phyloP scores from a whole-genome alignment of 92 coral and sea anemone genomes.

The Metridium senile region DNA sequence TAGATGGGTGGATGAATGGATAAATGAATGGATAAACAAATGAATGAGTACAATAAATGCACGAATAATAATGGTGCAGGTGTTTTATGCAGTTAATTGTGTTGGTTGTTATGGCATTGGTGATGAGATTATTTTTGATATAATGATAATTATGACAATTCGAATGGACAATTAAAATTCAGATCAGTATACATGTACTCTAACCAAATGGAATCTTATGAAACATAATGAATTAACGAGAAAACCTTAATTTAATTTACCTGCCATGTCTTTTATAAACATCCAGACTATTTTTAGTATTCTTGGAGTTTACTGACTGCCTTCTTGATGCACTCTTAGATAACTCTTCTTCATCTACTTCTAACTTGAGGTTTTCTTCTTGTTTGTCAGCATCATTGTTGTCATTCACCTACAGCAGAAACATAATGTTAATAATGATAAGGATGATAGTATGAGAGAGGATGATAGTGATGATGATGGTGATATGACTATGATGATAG shows the following conservation, averaged over 20 bases:
- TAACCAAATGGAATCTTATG: too few species aligned
- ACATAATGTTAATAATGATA: not conserved
- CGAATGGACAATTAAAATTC: too few species aligned
- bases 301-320: conserved; percentile 34
- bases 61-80: not conserved
- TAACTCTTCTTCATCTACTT: conserved; percentile 35
- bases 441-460: too few species aligned
- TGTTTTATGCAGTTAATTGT: too few species aligned
- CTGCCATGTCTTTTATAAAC: conserved; percentile 25
- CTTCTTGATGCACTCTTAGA: conserved; percentile 35
- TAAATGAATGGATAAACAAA: not conserved
- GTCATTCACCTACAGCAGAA: conserved; percentile 7
- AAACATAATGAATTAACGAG: too few species aligned
- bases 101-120: too few species aligned
- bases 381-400: conserved; percentile 14
- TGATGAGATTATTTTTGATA: too few species aligned
- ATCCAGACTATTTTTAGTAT: not conserved
- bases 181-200: too few species aligned
- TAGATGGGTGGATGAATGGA: not conserved
- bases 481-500: too few species aligned
- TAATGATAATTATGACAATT: too few species aligned
- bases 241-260: too few species aligned
- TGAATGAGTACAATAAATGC: not conserved
- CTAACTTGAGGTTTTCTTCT: conserved; percentile 22
- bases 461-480: too few species aligned